Base-by-base conservation (phyloP, 2,113 vertebrate species). In the Rattus norvegicus region DNA sequence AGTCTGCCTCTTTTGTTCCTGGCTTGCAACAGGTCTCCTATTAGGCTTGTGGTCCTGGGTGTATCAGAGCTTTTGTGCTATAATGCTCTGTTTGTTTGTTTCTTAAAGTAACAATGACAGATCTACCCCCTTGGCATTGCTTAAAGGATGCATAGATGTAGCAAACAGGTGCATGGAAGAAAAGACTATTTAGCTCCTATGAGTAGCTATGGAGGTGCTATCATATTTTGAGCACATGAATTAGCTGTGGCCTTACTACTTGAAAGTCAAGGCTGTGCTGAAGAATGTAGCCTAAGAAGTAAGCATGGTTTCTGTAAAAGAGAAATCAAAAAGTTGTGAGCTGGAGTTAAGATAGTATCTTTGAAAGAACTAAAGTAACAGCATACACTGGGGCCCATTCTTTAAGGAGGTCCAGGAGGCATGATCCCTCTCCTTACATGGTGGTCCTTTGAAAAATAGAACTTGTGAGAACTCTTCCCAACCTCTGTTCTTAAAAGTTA, bases 301-400 rank as follows among this genome's bases (percentile, higher is more conserved):
- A 47, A 4, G 5, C 5, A 89, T 13, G 19, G 8, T 7, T 17
- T 72, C 39, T 61, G 26, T 43, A 54, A 87, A 91, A 54, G 17
- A 72, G 26, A 52, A 75, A 63, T 80, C 30, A 30, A 49, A 12
- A 86, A n/a, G 20, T 6, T 33, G 5, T 39, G 4, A 39, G 33
- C 26, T 24, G 24, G 22, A 52, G 2, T 33, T 83, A 54, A 80
- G 30, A 67, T 1, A 5, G 1, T 26, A 7, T 49, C 36, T 83
- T 89, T 81, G 81, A 61, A 94, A 30, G 7, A 93, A 83, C 5
- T 36, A 19, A 76, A 70, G 12, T 6, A 52, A 24, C 16, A 30
- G 6, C 0, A 24, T 3, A 36, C 24, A 24, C 4, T 6, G 61
- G 61, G 47, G 75, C 43, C 6, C 2, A 1, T 39, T 7, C 17